These are phyloP conservation scores for Orcinus orca DNA, from an alignment of 2,113 vertebrate genomes.

Conservation along the genomic window DNA sequence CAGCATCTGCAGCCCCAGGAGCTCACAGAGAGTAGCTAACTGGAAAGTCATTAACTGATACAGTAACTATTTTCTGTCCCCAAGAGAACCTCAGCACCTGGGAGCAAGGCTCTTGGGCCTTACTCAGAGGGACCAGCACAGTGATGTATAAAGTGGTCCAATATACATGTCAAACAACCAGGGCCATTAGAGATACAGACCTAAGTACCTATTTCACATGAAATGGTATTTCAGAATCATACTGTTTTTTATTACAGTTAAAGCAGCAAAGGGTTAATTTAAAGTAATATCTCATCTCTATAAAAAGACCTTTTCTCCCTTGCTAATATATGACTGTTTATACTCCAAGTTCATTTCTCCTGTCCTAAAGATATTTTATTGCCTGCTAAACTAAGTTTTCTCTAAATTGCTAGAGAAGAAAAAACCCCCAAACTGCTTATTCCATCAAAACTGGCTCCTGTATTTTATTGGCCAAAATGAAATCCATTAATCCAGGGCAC, in stretches of 20 bases:
- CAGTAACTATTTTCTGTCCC: not conserved
- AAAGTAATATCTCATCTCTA: conserved; percentile 40
- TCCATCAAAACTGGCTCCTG: conserved; percentile 39
- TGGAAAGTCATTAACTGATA: conserved; percentile 15
- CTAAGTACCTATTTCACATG: not conserved
- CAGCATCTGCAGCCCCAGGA: not conserved
- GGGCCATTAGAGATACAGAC: not conserved
- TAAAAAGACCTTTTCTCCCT: conserved; percentile 23
- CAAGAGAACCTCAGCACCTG: not conserved
- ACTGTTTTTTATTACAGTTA: not conserved
- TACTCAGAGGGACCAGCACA: not conserved
- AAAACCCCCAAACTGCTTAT: conserved; percentile 66
- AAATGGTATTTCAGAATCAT: not conserved
- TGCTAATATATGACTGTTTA: conserved; percentile 59
- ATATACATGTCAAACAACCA: not conserved
- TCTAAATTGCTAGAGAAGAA: conserved; percentile 71
- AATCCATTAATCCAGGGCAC: conserved; percentile 61
- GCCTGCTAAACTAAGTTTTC: conserved; percentile 73
- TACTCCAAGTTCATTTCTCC: conserved; percentile 55
- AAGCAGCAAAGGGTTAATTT: conserved; percentile 62
- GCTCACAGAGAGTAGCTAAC: conserved; percentile 12
- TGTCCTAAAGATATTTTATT: conserved; percentile 70
- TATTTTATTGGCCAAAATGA: conserved; percentile 68
- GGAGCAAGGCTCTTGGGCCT: not conserved
- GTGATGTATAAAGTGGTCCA: not conserved